Conservation (phyloP, 2,888 invertebrate species). For the Prenolepis imparis region DNA sequence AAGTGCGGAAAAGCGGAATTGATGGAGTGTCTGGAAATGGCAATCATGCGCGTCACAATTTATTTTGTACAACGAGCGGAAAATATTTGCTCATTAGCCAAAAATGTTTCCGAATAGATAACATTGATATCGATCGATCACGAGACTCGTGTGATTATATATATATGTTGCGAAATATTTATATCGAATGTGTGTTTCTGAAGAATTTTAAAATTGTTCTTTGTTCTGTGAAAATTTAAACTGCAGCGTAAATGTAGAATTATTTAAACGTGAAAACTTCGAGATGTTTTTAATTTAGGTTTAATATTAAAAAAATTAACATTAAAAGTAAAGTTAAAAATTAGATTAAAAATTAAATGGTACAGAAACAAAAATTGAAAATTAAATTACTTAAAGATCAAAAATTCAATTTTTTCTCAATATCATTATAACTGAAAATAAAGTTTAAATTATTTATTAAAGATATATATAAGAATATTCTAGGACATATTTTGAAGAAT, state of each 20-base stretch:
- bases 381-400: background rate
- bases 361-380: background rate
- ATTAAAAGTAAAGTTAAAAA: background rate
- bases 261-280: background rate
- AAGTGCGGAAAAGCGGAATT: conserved; percentile 50
- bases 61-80: conserved; percentile 50
- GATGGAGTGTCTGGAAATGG: conserved; percentile 31
- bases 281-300: background rate
- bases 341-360: background rate
- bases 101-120: conserved; percentile 38
- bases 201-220: background rate
- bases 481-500: background rate
- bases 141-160: background rate
- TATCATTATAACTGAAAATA: background rate
- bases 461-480: too few species aligned
- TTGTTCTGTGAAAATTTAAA: background rate
- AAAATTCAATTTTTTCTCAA: background rate
- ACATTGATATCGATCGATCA: conserved; percentile 30
- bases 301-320: background rate
- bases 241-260: background rate
- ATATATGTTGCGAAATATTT: conserved; percentile 1
- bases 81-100: conserved; percentile 54
- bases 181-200: background rate
- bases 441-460: background rate
- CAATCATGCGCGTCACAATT: conserved; percentile 38